Evolutionary conservation across 2,113 vertebrate genomes (phyloP).

Genomic region (Eurystomus gularis): DNA sequence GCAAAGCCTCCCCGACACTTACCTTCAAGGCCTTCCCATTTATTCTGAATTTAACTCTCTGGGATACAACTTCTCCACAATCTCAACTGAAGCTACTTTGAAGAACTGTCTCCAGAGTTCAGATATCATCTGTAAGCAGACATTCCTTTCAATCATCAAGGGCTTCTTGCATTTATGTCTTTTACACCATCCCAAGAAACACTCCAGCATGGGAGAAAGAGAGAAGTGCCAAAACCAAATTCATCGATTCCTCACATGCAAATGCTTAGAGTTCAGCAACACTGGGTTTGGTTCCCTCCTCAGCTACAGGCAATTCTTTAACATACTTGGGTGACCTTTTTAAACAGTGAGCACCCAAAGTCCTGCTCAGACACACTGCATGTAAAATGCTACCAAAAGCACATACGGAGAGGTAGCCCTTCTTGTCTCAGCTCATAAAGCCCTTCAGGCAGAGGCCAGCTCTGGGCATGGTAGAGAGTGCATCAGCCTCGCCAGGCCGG

Average conservation of each 20-base stretch:
- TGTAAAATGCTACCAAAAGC: rapidly evolving
- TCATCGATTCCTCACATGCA: neutral
- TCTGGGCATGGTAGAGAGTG: neutral
- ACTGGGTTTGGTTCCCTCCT: neutral
- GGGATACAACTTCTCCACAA: neutral
- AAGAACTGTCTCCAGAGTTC: neutral
- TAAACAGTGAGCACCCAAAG: neutral
- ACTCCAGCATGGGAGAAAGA: neutral
- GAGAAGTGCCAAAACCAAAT: neutral
- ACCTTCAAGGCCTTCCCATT: neutral
- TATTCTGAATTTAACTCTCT: neutral
- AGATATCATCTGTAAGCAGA: neutral
- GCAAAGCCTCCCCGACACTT: neutral
- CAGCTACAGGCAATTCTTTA: neutral
- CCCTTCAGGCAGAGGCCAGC: neutral
- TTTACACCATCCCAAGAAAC: neutral
- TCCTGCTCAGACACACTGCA: neutral
- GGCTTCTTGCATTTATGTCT: neutral
- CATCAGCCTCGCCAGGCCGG: neutral
- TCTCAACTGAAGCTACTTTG: neutral
- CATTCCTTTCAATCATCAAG: neutral
- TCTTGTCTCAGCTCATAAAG: neutral
- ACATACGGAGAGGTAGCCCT: neutral
- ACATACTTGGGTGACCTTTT: neutral
- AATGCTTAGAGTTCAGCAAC: neutral